Percentiles rank a stretch among this genome's conserved stretches.
These are phyloP conservation scores for Pseudomyrmex cubaensis DNA, from an alignment of 1,140 invertebrate genomes.

Conservation along the genomic window DNA sequence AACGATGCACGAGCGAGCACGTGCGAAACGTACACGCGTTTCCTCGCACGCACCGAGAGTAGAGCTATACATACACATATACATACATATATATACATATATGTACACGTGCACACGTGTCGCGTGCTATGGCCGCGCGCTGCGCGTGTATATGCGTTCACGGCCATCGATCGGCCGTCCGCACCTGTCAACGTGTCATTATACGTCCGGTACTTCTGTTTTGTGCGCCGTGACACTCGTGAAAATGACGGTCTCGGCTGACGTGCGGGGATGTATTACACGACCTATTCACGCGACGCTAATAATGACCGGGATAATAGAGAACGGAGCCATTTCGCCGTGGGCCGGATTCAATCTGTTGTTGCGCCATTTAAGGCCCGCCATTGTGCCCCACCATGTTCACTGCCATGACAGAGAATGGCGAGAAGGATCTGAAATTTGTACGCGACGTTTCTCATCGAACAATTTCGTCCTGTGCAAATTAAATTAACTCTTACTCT, in stretches of 20 bases:
- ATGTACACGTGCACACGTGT: neutral
- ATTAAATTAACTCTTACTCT: no score
- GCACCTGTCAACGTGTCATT: constrained; percentile 72
- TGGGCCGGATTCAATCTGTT: constrained; percentile 42
- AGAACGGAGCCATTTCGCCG: constrained; percentile 22
- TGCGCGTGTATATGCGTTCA: constrained; percentile 1
- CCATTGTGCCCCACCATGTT: neutral
- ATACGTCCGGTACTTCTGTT: constrained; percentile 66
- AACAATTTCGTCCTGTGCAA: neutral
- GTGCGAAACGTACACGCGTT: constrained; percentile 69
- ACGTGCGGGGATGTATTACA: constrained; percentile 47
- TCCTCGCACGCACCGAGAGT: constrained; percentile 59
- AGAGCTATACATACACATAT: constrained; percentile 3
- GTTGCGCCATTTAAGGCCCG: constrained; percentile 34
- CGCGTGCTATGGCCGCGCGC: constrained; percentile 29
- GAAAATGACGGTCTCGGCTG: constrained; percentile 61
- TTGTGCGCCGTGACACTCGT: constrained; percentile 28
- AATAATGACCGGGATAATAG: constrained; percentile 41
- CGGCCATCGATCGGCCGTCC: constrained; percentile 53
- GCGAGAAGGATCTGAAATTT: constrained; percentile 5
- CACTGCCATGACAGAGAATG: neutral
- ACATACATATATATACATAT: neutral
- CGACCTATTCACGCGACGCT: constrained; percentile 44
- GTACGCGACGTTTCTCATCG: neutral
- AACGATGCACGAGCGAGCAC: constrained; percentile 66